Evolutionary conservation across 2,888 invertebrate genomes (phyloP), one percentile per base, ranked within the genome.

Genomic region (Xanthia togata): DNA sequence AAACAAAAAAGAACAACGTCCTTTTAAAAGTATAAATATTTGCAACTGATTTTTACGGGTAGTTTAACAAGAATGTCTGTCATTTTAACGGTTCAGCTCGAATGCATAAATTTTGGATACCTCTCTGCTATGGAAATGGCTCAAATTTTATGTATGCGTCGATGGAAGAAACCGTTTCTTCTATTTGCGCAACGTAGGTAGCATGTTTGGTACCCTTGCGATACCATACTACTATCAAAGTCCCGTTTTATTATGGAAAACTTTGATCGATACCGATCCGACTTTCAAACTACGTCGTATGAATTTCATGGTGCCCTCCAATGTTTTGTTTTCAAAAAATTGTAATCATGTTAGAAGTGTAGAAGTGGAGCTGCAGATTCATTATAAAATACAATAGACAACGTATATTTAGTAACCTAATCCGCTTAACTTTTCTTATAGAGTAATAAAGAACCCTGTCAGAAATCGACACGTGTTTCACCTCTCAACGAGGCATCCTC

Each of bases 51-150:
- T 92, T 93, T 93, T 90, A 93, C 93, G 89, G 89, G 83, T 91
- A 92, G 93, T 93, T 95, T 92, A 93, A 92, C 93, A 91, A 82
- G 88, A 90, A 91, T 89, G 85, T 90, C 88, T 88, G 89, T 90
- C 88, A 89, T 89, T 77, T 85, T 79, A 88, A 90, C 84, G 85
- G 89, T 88, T 87, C 79, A 83, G 87, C 57, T 76, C 11, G 57
- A 85, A 91, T 91, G 89, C 91, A 92, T 92, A 91, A 90, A 93
- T 91, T 90, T 85, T 85, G 86, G 81, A 88, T 87, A 88, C 87
- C 84, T 88, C 87, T 87, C 86, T 91, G 83, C 84, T 90, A 91
- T 92, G 92, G 90, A 93, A 93, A 93, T 93, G 90, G 87, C 83
- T 89, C 81, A 91, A 89, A 90, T 91, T 92, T 91, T 91, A 92